A percentile compares a stretch with the other conserved stretches of the same genome.
Conservation (phyloP, 1,140 invertebrate genomes). For the Orchestia grillus region DNA sequence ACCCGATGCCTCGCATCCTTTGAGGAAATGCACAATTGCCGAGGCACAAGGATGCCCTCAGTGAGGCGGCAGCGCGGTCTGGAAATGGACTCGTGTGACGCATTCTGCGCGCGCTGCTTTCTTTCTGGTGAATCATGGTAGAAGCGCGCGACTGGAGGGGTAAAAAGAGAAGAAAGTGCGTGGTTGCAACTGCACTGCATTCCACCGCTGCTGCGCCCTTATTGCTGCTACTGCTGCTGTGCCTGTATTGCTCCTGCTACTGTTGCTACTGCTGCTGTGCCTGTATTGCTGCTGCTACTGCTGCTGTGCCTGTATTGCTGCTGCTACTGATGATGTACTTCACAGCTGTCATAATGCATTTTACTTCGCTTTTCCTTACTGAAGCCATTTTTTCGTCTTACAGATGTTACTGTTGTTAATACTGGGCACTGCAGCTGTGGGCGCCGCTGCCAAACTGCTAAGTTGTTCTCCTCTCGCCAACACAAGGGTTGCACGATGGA, state of each 20-base stretch:
- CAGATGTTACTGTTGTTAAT: background rate
- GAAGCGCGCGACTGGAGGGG: background rate
- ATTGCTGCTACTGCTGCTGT: background rate
- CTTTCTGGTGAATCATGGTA: conserved; percentile 9
- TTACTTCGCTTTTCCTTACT: background rate
- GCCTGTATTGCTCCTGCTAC: background rate
- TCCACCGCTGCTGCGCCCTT: background rate
- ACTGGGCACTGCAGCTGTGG: background rate
- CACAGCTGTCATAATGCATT: background rate
- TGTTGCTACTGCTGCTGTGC: background rate
- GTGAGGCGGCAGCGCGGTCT: background rate
- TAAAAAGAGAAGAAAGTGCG: conserved; percentile 22
- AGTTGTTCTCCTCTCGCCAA: background rate
- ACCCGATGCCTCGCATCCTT: background rate
- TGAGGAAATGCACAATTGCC: background rate
- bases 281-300: background rate
- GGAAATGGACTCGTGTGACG: background rate
- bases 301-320: background rate
- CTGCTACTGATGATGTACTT: background rate
- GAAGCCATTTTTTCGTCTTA: background rate
- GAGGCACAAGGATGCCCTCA: background rate
- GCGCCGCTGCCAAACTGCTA: background rate
- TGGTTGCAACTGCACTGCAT: background rate
- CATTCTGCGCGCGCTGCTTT: conserved; percentile 8
- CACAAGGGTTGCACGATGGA: background rate